Conservation (phyloP, 2,113 vertebrate genomes). For the Thymallus thymallus region DNA sequence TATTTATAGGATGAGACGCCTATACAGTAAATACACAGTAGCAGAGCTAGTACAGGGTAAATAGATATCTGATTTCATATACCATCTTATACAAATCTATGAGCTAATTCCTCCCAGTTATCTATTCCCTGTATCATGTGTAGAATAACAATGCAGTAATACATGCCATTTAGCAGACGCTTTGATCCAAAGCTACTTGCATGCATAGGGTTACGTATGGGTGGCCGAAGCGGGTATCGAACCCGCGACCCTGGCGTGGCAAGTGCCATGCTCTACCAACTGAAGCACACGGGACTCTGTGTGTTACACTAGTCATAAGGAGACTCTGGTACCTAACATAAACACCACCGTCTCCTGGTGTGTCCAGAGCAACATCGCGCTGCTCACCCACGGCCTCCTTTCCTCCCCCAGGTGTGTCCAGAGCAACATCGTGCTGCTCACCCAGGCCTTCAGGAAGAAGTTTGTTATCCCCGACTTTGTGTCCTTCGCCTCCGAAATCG, state of each 20-base stretch:
- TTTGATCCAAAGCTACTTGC: too few species aligned
- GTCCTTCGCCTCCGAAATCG: constrained; percentile 92
- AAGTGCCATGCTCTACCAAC: too few species aligned
- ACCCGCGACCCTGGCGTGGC: too few species aligned
- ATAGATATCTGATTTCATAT: background rate
- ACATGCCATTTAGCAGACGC: too few species aligned
- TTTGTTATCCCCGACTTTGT: constrained; percentile 98
- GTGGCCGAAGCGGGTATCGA: background rate
- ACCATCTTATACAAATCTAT: too few species aligned
- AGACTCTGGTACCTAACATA: background rate
- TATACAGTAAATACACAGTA: background rate
- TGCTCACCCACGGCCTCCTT: constrained; percentile 92
- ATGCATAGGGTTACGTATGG: too few species aligned
- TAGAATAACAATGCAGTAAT: too few species aligned
- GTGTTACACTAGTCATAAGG: background rate
- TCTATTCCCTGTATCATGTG: too few species aligned
- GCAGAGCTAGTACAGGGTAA: too few species aligned
- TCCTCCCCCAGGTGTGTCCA: constrained; percentile 87
- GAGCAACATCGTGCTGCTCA: constrained; percentile 97
- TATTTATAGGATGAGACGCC: constrained; percentile 55
- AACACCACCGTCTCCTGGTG: constrained; percentile 67
- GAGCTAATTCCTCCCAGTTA: background rate
- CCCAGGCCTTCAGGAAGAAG: constrained; percentile 97
- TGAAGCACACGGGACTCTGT: too few species aligned
- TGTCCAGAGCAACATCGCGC: constrained; percentile 97